These are phyloP conservation scores for Eupristina koningsbergeri DNA, from an alignment of 1,140 invertebrate genomes.

Conservation along the genomic window DNA sequence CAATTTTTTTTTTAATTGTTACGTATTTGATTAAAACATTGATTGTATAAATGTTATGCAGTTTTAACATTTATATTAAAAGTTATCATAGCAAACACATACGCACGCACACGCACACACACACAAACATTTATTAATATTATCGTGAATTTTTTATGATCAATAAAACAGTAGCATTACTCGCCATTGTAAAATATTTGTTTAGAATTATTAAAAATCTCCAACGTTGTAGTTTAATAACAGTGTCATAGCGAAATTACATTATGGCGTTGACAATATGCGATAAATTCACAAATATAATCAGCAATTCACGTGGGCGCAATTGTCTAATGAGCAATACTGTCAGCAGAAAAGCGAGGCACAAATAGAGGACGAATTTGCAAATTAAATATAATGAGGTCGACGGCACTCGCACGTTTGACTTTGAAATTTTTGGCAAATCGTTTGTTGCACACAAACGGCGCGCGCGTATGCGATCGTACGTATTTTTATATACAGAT, in stretches of 20 bases:
- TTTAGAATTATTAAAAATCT: not conserved
- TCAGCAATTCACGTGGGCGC: slow-evolving; percentile 26
- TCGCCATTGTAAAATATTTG: not conserved
- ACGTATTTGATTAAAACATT: not conserved
- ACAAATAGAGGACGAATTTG: slow-evolving; percentile 36
- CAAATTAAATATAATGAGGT: slow-evolving; percentile 57
- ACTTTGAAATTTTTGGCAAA: slow-evolving; percentile 43
- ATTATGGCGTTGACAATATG: slow-evolving; percentile 18
- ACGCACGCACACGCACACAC: no score
- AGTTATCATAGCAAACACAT: not conserved
- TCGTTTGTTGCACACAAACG: not conserved
- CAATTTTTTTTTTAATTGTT: no score
- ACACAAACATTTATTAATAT: not conserved
- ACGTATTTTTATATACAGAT: slow-evolving; percentile 56
- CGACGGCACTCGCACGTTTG: slow-evolving; percentile 37
- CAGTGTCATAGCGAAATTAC: not conserved
- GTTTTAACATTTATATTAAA: not conserved
- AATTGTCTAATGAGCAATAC: slow-evolving; percentile 36
- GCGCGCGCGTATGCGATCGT: slow-evolving; percentile 10
- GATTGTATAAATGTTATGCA: not conserved
- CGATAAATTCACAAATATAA: slow-evolving; percentile 34
- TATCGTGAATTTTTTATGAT: not conserved
- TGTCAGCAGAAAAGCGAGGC: slow-evolving; percentile 27
- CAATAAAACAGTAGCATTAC: not conserved
- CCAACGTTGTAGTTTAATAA: not conserved